Evolutionary conservation across 2,888 invertebrate species (phyloP).

Genomic region (Pterobdella sp.): DNA sequence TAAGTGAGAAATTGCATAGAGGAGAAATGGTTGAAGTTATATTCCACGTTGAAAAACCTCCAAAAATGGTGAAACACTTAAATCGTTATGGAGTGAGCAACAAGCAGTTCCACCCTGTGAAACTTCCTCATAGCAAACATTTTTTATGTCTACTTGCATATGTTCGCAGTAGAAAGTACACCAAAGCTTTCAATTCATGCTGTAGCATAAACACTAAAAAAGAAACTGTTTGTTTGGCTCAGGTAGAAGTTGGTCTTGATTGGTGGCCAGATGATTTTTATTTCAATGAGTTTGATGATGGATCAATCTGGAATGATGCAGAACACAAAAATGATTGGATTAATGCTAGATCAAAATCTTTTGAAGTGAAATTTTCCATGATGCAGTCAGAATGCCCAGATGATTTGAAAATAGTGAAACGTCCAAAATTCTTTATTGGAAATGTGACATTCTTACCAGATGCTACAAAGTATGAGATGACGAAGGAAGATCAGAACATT

Average conservation of each 20-base stretch:
- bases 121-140: background rate
- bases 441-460: background rate
- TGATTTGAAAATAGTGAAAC: background rate
- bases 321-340: background rate
- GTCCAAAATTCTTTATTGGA: background rate
- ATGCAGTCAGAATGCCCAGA: background rate
- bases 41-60: conserved; percentile 14
- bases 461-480: conserved; percentile 58
- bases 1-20: background rate
- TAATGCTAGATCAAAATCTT: background rate
- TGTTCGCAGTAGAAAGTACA: background rate
- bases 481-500: conserved; percentile 72
- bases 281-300: conserved; percentile 11
- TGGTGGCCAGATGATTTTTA: conserved; percentile 17
- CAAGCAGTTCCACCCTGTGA: background rate
- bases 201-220: conserved; percentile 10
- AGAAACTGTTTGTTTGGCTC: conserved; percentile 10
- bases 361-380: background rate
- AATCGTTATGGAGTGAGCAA: conserved; percentile 4
- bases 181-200: conserved; percentile 17
- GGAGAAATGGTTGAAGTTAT: conserved; percentile 12
- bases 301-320: background rate
- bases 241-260: background rate
- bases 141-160: conserved; percentile 22
- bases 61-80: background rate